These are phyloP conservation scores for Phacellophora camtschatica DNA, from an alignment of 30 jellyfish, hydroid and myxozoan species.

Conservation along the genomic window DNA sequence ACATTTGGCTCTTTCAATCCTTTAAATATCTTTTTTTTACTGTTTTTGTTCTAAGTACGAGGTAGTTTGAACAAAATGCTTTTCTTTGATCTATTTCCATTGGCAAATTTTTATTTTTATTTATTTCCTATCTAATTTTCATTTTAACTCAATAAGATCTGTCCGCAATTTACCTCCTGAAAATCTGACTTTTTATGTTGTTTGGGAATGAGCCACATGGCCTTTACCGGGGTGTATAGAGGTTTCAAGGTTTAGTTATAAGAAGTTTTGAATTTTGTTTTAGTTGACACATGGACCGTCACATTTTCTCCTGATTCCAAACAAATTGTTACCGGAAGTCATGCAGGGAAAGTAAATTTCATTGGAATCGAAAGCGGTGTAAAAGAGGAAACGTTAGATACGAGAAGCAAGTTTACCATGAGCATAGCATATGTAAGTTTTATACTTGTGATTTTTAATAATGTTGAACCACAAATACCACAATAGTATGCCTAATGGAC, in stretches of 20 bases:
- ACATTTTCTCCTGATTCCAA: constrained; percentile 92
- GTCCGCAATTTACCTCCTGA: neutral
- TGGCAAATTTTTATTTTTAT: too few species aligned
- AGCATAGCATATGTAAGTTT: constrained; percentile 89
- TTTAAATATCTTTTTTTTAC: too few species aligned
- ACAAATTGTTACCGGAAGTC: constrained; percentile 95
- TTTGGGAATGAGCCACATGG: too few species aligned
- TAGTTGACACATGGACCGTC: constrained; percentile 95
- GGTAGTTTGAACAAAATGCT: too few species aligned
- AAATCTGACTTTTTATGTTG: too few species aligned
- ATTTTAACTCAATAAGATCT: neutral
- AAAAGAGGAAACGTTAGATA: constrained; percentile 84
- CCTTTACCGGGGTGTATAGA: neutral
- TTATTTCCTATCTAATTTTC: too few species aligned
- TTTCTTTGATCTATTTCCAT: too few species aligned
- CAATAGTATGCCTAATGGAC: too few species aligned
- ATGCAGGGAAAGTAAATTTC: constrained; percentile 91
- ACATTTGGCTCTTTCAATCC: too few species aligned
- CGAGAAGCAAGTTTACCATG: constrained; percentile 95
- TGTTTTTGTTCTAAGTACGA: too few species aligned
- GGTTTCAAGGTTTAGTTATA: neutral
- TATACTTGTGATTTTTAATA: neutral
- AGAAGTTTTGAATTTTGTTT: neutral
- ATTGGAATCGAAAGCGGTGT: constrained; percentile 90
- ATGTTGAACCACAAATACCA: too few species aligned